Conservation (phyloP, 2,113 vertebrate species). For the Anoura caudifer region DNA sequence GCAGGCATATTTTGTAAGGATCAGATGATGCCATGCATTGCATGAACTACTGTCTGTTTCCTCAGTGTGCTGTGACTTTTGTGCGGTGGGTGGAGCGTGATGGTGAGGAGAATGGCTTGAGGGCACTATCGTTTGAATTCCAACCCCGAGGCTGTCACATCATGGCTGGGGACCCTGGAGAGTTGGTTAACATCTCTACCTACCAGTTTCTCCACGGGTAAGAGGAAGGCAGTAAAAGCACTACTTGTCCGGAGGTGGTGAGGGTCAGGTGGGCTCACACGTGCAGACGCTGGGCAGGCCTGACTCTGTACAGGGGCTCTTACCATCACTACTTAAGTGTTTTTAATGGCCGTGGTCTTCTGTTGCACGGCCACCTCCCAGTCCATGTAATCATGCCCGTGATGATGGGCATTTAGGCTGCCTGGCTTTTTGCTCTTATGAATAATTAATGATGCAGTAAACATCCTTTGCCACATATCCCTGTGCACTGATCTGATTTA, state of each 20-base stretch:
- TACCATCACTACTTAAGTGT: accelerated
- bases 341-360: not conserved
- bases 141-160: not conserved
- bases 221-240: not conserved
- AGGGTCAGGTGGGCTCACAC: not conserved
- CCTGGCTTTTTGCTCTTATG: not conserved
- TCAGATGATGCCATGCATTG: not conserved
- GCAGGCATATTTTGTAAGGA: not conserved
- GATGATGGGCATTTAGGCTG: not conserved
- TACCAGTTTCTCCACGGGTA: not conserved
- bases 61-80: not conserved
- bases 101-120: not conserved
- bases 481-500: not conserved
- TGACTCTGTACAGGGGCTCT: accelerated
- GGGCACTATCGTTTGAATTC: not conserved
- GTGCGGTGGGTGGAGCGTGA: not conserved
- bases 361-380: accelerated
- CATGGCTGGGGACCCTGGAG: not conserved
- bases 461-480: not conserved
- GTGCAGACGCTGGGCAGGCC: not conserved
- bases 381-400: not conserved
- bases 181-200: not conserved
- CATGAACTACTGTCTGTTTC: not conserved
- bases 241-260: not conserved
- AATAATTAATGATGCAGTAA: not conserved